Base-by-base conservation (phyloP, 2,113 vertebrate species). In the Dolichallabes microphthalmus region DNA sequence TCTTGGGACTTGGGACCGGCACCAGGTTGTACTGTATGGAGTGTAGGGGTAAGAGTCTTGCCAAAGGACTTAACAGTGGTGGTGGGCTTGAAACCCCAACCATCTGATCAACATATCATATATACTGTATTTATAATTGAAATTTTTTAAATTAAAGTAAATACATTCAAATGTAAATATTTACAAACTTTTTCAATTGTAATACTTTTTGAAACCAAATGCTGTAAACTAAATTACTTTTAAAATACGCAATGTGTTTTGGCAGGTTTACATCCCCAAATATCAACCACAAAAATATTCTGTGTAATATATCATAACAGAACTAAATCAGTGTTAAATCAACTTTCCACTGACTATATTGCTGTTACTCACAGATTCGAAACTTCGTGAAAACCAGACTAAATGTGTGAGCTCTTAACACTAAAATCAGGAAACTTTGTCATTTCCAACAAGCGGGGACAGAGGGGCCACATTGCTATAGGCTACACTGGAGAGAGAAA, bases 401-500 rank as follows among this genome's bases (percentile, higher is more conserved):
- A 22, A 45, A 39, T 32, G 53, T 61, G n/a, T 11, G 15, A 80
- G 9, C 3, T 73, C 15, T 57, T 75, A 86, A 74, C 57, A 81
- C 45, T 32, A 63, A 66, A 80, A 85, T 63, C 73, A 81, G 79
- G 82, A 88, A 85, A 84, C 66, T 39, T 64, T 63, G 63, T 85
- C 53, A 80, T 85, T 86, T 83, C 25, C 87, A 81, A 78, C 69
- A 60, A 77, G 45, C 63, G 19, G 66, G 39, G 80, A 88, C 80
- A 77, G 75, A 76, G 73, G 61, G 73, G 61, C 27, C 63, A 50
- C 87, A 50, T 82, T 69, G 63, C 89, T 87, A 57, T 64, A 80
- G 85, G 87, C 83, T 77, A 82, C 66, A 84, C 45, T 84, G 66
- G 73, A 76, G 64, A 78, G 52, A 88, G 74, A 86, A 86, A 88